Base-by-base conservation (phyloP, 2,888 invertebrate species). In the Acrobasis suavella region DNA sequence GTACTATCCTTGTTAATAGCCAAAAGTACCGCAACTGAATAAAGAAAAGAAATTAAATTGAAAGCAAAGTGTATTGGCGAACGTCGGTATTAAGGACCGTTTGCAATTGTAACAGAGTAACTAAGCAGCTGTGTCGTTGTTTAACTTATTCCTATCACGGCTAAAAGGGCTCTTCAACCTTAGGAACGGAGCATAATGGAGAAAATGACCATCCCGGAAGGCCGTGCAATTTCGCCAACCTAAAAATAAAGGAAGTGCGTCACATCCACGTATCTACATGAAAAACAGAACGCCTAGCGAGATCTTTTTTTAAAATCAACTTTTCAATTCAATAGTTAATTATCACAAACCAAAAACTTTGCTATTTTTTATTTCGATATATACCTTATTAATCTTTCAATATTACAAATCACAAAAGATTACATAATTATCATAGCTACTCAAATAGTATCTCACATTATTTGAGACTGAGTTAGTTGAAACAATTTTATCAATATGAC, bases 51-150 rank as follows among this genome's bases (percentile, higher is more conserved):
- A 81, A 82, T 82, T 80, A 81, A 82, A 78, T 70, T 71, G 73
- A 77, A 77, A 80, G 78, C 77, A 80, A 83, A 85, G 74, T 75
- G 75, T 82, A 86, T 87, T 86, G 86, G 84, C 82, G 82, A 82
- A 80, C 77, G 81, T 80, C 83, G 72, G 78, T 81, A 82, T 84
- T 80, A 82, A 78, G 69, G 75, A 74, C 80, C 78, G 84, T 83
- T 88, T 85, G 86, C 83, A 85, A 88, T 87, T 89, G 85, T 87
- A 87, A 88, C 80, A 78, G 81, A 81, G 82, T 78, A 72, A 88
- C 80, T 78, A 81, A 81, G 82, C 78, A 72, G 74, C 69, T 71
- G 75, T 80, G 80, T 86, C 81, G 80, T 77, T 83, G 85, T 81
- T 85, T 86, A 78, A 84, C 83, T 89, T 88, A 89, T 89, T 88